phyloP scores from a whole-genome alignment of 2,888 invertebrate genomes.

The Suillia variegata region DNA sequence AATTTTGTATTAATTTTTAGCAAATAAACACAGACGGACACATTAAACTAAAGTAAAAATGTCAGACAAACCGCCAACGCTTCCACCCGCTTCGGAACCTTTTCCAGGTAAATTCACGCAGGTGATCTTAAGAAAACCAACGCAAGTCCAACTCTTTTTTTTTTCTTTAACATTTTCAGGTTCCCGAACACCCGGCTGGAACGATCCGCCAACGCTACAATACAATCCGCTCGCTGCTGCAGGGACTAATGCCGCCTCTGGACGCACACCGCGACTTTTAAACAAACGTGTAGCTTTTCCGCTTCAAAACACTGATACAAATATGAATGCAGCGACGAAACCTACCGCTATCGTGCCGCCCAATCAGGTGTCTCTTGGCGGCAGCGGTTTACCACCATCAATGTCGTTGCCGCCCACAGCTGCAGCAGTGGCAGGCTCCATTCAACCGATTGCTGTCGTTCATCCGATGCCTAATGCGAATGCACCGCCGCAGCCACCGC shows the following conservation, averaged over 20 bases:
- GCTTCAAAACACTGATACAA: conserved; percentile 38
- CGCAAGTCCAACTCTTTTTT: too few species aligned
- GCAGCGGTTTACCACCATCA: conserved; percentile 27
- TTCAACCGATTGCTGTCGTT: conserved; percentile 45
- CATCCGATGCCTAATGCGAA: conserved; percentile 40
- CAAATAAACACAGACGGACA: too few species aligned
- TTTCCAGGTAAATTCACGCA: conserved; percentile 39
- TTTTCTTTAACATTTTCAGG: too few species aligned
- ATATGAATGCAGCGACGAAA: conserved; percentile 34
- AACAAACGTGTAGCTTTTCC: conserved; percentile 58
- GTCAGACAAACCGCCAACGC: conserved; percentile 35
- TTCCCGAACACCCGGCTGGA: conserved; percentile 59
- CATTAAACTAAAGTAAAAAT: too few species aligned
- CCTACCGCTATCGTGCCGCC: conserved; percentile 49
- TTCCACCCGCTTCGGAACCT: conserved; percentile 34
- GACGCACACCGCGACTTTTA: conserved; percentile 49
- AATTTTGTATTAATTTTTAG: too few species aligned
- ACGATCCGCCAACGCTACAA: conserved; percentile 56
- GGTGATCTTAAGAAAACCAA: too few species aligned
- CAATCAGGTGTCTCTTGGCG: conserved; percentile 32
- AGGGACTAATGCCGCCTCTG: conserved; percentile 32
- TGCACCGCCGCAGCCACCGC: conserved; percentile 13
- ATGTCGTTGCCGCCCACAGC: conserved; percentile 31
- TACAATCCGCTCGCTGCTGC: conserved; percentile 35
- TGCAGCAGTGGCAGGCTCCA: conserved; percentile 23